Conservation (phyloP, 1,140 invertebrate genomes). For the Metopolophium dirhodum region DNA sequence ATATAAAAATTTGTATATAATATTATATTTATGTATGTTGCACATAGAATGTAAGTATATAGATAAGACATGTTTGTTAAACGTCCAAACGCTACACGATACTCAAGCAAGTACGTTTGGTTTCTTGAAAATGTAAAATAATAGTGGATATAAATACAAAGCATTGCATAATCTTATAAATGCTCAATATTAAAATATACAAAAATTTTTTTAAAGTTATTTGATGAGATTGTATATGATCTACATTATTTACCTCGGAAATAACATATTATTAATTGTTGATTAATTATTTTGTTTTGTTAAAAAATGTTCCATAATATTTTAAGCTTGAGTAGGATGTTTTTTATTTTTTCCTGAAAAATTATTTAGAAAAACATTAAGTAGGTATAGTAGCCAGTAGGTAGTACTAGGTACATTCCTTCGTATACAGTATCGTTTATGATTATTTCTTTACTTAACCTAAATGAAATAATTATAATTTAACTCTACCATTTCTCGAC, state of each 20-base stretch:
- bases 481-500: slow-evolving; percentile 29
- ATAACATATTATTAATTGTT: background rate
- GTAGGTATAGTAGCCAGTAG: too few relatives aligned
- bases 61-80: background rate
- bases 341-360: background rate
- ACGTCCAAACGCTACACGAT: background rate
- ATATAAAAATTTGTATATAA: slow-evolving; percentile 20
- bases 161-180: background rate
- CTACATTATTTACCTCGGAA: background rate
- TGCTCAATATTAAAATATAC: background rate
- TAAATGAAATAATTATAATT: background rate
- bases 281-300: background rate
- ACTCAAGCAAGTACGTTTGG: background rate
- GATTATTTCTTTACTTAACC: background rate
- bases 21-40: slow-evolving; percentile 9
- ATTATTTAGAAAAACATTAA: background rate
- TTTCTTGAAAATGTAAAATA: background rate
- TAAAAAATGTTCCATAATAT: background rate
- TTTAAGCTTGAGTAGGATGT: background rate
- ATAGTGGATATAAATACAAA: background rate
- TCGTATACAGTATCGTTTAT: background rate
- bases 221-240: background rate
- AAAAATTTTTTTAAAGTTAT: background rate
- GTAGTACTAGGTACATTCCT: too few relatives aligned
- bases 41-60: slow-evolving; percentile 41